Percentiles rank a stretch among this genome's conserved stretches.
These are phyloP conservation scores for Zaprionus nigranus DNA, from an alignment of 1,140 invertebrate genomes.

Conservation along the genomic window DNA sequence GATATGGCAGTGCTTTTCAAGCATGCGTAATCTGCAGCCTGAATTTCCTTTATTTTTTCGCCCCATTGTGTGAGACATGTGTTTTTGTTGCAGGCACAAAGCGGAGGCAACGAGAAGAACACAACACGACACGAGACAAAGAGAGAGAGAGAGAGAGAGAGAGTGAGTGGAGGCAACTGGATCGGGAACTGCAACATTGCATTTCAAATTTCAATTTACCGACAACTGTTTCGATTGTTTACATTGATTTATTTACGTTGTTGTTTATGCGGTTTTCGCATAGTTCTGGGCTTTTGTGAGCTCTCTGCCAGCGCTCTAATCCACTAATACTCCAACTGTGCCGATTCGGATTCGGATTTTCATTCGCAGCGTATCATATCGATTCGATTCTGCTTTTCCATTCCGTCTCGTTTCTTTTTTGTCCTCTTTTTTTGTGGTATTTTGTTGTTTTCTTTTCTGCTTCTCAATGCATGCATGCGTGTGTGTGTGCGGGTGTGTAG, in stretches of 20 bases:
- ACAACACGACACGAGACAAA: constrained; percentile 8
- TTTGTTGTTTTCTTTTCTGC: not conserved
- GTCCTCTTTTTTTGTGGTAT: not conserved
- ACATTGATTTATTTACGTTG: constrained; percentile 82
- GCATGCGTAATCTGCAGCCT: constrained; percentile 4
- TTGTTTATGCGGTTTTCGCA: constrained; percentile 76
- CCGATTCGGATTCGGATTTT: constrained; percentile 50
- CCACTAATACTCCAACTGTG: constrained; percentile 73
- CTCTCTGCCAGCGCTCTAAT: constrained; percentile 55
- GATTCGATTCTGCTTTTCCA: constrained; percentile 23
- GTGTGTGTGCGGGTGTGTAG: not conserved
- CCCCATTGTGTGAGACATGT: constrained; percentile 2
- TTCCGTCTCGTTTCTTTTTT: constrained; percentile 14
- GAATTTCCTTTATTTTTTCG: constrained; percentile 20
- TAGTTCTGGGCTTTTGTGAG: constrained; percentile 44
- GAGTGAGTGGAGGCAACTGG: constrained; percentile 24
- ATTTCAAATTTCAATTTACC: constrained; percentile 83
- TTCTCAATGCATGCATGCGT: not conserved
- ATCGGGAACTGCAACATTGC: constrained; percentile 50
- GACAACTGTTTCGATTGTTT: constrained; percentile 82
- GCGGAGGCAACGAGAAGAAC: constrained; percentile 1
- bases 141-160: not conserved
- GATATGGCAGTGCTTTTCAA: not conserved
- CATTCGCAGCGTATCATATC: constrained; percentile 59
- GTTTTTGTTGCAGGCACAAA: constrained; percentile 10